Conservation (phyloP, 2,888 invertebrate genomes). For the Calephelis perditalis region DNA sequence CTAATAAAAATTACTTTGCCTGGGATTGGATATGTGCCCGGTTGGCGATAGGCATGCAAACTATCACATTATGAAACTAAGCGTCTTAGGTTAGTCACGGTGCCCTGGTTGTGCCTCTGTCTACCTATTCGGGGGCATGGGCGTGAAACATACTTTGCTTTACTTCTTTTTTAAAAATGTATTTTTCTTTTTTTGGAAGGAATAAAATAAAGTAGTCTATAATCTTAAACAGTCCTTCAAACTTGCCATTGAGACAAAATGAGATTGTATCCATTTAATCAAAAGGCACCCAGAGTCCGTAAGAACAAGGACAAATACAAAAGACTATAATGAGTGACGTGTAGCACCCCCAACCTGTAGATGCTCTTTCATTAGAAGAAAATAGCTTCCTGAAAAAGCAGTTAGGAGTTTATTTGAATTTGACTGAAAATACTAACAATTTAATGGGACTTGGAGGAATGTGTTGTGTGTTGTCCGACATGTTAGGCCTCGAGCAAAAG, state of each 20-base stretch:
- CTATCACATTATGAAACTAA: no score
- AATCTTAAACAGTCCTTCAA: background rate
- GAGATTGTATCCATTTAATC: conserved; percentile 9
- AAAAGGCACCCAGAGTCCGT: conserved; percentile 3
- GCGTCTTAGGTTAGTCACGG: no score
- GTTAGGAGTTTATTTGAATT: conserved; percentile 8
- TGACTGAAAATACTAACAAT: conserved; percentile 4
- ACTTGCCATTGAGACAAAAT: conserved; percentile 7
- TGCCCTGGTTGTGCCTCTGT: no score
- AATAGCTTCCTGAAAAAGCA: conserved; percentile 7
- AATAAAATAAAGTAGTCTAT: conserved; percentile 5
- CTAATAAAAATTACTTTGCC: no score
- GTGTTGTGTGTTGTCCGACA: no score
- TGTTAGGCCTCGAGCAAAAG: no score
- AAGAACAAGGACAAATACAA: conserved; percentile 10
- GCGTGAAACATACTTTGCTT: no score
- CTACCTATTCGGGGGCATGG: no score
- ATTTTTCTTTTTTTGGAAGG: background rate
- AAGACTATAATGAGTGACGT: conserved; percentile 6
- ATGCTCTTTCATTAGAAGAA: conserved; percentile 7
- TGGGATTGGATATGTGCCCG: no score
- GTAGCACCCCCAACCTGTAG: conserved; percentile 5
- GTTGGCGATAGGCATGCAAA: no score
- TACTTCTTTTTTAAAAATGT: background rate
- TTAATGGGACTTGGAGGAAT: background rate